Evolutionary conservation across 2,797 vertebrate genomes (phyloP), one percentile per base, ranked within the genome.

Genomic region (Sebastes vulpes): DNA sequence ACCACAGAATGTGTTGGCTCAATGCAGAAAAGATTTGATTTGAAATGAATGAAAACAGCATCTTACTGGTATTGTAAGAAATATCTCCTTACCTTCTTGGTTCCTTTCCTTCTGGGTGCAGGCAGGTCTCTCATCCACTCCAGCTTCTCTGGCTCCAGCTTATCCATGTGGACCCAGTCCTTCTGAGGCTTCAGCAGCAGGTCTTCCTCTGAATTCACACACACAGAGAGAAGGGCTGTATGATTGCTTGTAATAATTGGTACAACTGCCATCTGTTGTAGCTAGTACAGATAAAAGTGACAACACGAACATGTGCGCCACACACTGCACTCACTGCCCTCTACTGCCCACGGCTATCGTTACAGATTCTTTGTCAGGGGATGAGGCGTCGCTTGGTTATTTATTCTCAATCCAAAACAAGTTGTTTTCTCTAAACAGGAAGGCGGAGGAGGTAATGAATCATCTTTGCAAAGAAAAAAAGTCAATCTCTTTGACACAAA

Each of bases 101-200:
- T 99, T 93, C 93, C 96, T 89, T 92, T 96, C 77, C 81, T 96
- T 35, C 81, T 95, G 29, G 96, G 95, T 0, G 94, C 90, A 25
- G 98, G 97, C 70, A 99, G 92, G 87, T 99, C 97, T 89, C 96
- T 97, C 81, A 96, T 97, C 99, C 99, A 99, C 67, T 97, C 96
- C 75, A 99, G 95, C 85, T 99, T 99, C 81, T 99, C 98, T n/a
- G 97, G 96, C 85, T 99, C 98, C 68, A 99, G 77, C n/a, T 93
- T 96, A 75, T 98, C 95, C 99, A 99, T 99, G 84, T 99, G 97
- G 48, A 99, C 80, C 98, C 99, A 99, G 4, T 97, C 95, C 89
- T 96, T 98, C 87, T 95, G 92, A 50, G 97, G 97, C 72, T 96
- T 97, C 84, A 99, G 59, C 1, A 96, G 97, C 77, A 99, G 94